Conservation (phyloP, 2,113 vertebrate species). For the Trachemys scripta region DNA sequence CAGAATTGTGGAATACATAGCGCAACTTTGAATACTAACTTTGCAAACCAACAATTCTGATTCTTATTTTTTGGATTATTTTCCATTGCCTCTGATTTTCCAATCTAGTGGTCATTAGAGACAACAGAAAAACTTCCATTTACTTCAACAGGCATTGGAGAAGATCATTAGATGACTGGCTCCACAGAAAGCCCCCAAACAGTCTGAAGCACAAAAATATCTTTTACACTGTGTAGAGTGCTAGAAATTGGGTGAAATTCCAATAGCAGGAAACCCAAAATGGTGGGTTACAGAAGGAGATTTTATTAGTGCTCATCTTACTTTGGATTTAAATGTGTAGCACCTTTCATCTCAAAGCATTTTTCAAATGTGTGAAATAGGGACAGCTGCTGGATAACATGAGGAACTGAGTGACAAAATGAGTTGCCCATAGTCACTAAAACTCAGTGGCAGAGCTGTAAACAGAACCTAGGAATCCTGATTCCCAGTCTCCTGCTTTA, state of each 20-base stretch:
- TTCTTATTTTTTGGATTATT: neutral
- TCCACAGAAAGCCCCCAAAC: no score
- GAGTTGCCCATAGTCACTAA: neutral
- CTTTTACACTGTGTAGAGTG: no score
- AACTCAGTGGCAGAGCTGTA: neutral
- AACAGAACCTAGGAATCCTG: fast-evolving
- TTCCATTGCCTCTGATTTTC: neutral
- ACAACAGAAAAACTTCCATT: neutral
- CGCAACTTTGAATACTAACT: neutral
- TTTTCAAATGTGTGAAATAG: constrained; percentile 5
- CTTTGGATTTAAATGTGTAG: constrained; percentile 8
- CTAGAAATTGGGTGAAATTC: no score
- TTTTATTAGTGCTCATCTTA: constrained; percentile 61
- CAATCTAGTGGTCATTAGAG: neutral
- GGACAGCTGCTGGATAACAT: neutral
- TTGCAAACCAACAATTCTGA: neutral
- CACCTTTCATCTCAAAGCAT: neutral
- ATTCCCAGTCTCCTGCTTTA: neutral
- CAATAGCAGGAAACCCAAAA: no score
- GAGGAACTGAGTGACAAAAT: neutral
- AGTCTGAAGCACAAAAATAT: no score
- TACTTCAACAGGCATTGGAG: no score
- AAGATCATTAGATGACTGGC: no score
- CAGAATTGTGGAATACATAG: neutral
- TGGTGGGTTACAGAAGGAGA: neutral